A percentile compares a stretch with the other conserved stretches of the same genome.
phyloP scores from a whole-genome alignment of 2,797 vertebrate species.

The Vultur gryphus region DNA sequence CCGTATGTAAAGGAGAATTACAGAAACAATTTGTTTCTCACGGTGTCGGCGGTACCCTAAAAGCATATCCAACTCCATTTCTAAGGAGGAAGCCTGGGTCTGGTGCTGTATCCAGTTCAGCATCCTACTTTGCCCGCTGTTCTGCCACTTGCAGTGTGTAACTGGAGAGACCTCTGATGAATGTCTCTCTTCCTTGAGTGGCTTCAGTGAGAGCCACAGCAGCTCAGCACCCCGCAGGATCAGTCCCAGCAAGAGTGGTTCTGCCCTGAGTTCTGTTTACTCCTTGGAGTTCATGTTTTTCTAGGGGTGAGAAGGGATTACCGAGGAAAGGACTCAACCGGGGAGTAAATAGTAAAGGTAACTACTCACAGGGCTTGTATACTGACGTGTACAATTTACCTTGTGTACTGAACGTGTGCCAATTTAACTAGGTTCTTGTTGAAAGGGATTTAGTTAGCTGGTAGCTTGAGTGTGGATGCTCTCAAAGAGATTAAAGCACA shows the following conservation, averaged over 20 bases:
- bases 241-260: not conserved
- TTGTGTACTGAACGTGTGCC: not conserved
- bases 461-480: not conserved
- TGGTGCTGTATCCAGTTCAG: not conserved
- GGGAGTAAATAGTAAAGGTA: not conserved
- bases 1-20: not conserved
- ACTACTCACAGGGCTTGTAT: not conserved
- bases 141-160: not conserved
- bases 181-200: not conserved
- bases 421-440: not conserved
- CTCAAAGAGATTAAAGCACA: not conserved
- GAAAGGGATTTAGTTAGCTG: not conserved
- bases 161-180: not conserved
- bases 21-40: not conserved
- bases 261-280: not conserved
- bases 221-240: not conserved
- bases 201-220: not conserved
- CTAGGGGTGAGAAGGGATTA: not conserved
- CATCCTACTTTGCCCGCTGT: accelerated
- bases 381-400: not conserved
- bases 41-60: not conserved
- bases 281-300: not conserved
- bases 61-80: not conserved
- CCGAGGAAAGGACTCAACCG: not conserved
- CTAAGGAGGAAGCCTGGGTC: not conserved